phyloP scores from a whole-genome alignment of 2,797 vertebrate genomes.

The Varecia variegata region DNA sequence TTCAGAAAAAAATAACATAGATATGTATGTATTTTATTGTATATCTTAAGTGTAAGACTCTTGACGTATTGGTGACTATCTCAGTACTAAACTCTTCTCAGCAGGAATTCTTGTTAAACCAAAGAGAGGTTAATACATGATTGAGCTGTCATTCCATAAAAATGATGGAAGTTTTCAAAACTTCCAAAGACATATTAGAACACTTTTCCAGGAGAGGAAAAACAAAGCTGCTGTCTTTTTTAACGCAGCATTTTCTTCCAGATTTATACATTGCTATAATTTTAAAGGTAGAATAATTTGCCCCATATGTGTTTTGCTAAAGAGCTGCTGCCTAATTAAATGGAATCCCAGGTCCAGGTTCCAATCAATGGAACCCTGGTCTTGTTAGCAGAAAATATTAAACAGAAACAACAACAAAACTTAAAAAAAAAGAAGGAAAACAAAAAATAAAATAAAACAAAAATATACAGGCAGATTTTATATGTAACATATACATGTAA shows the following conservation, averaged over 20 bases:
- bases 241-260: not conserved
- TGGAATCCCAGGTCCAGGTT: not conserved
- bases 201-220: not conserved
- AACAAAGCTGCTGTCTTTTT: not conserved
- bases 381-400: not conserved
- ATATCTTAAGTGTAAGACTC: not conserved
- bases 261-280: not conserved
- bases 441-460: not conserved
- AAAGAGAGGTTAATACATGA: not conserved
- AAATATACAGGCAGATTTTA: not conserved
- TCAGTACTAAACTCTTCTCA: not conserved
- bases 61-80: not conserved
- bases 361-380: not conserved
- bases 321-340: not conserved
- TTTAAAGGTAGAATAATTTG: not conserved
- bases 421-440: not conserved
- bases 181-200: not conserved
- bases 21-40: not conserved
- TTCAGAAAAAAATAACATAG: conserved; percentile 1
- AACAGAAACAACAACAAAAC: not conserved
- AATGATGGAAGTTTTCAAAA: not conserved
- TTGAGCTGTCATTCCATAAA: not conserved
- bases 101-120: not conserved
- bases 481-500: not conserved
- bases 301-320: not conserved